phyloP scores from a whole-genome alignment of 1,140 invertebrate genomes.

The Rhyzopertha dominica region DNA sequence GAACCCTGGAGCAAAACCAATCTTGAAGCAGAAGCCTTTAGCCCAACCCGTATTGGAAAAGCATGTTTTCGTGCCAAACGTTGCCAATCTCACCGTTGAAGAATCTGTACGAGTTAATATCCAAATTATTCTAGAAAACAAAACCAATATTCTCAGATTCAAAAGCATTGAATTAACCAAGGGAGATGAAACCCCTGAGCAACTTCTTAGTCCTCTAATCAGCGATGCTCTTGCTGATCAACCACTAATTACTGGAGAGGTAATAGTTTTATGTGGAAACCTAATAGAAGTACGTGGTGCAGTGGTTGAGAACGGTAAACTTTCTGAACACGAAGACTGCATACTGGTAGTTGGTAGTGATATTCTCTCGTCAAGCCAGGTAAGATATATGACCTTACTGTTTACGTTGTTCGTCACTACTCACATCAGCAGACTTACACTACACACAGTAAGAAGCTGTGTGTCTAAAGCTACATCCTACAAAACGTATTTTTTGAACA shows the following conservation, averaged over 20 bases:
- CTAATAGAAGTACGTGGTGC: constrained; percentile 51
- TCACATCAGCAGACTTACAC: no score
- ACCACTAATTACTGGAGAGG: constrained; percentile 57
- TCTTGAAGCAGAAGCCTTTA: constrained; percentile 60
- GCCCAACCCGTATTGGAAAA: constrained; percentile 66
- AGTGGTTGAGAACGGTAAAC: constrained; percentile 56
- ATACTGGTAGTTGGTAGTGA: constrained; percentile 51
- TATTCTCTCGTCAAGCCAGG: constrained; percentile 3
- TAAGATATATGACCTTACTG: no score
- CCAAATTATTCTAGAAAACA: constrained; percentile 79
- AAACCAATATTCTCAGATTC: constrained; percentile 58
- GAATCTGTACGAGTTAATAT: constrained; percentile 52
- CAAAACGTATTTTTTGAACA: no score
- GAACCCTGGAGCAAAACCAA: constrained; percentile 73
- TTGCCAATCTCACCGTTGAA: constrained; percentile 38
- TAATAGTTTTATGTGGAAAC: constrained; percentile 49
- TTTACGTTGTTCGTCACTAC: no score
- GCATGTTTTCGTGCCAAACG: constrained; percentile 72
- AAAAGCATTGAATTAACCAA: constrained; percentile 64
- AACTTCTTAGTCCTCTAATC: constrained; percentile 52
- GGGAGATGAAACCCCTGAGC: constrained; percentile 45
- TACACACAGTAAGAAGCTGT: no score
- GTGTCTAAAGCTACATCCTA: no score
- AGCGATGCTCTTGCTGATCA: constrained; percentile 53
- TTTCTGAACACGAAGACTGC: constrained; percentile 52